Base-by-base conservation (phyloP, 2,888 invertebrate genomes). In the Amphipoea oculea region DNA sequence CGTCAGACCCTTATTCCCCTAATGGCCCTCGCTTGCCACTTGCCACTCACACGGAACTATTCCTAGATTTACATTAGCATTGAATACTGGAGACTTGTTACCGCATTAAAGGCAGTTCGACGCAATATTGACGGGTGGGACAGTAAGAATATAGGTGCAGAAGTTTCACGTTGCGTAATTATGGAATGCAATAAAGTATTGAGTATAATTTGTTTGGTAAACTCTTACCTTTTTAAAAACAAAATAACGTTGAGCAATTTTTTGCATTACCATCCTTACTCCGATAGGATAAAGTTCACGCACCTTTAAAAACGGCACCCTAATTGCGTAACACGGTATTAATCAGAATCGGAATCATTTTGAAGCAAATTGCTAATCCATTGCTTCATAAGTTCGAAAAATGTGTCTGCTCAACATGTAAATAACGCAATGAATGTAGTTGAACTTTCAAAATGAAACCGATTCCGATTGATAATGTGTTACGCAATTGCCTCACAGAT, bases 31-130 rank as follows among this genome's bases (percentile, higher is more conserved):
- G 57, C 71, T 45, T 73, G 48, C 62, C 72, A 73, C 17, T 70
- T 73, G 20, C 54, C 36, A 57, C 23, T 40, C 36, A 63, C 67
- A 63, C 73, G 45, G 40, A 71, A 36, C 75, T 78, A 78, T 85
- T 81, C 36, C 65, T 76, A 76, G 76, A 66, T 85, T 78, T 81
- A 71, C 81, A 78, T 81, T 73, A 76, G 66, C 40, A 60, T 81
- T 75, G 85, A 81, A 70, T 73, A 70, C 67, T 73, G 42, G 63
- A 73, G 70, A 77, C 73, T 70, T 70, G 78, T 78, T 76, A 73
- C 66, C 73, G 36, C 81, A 65, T 71, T 76, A 73, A 63, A 72
- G 78, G 66, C 67, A 76, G 73, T 71, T 81, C 48, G 36, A 76
- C 60, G 85, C 45, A 65, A 71, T 67, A 77, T 65, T 80, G 84